Percentiles rank a stretch among this genome's conserved stretches.
Conservation (phyloP, 1,140 invertebrate species). For the Hyles euphorbiae region DNA sequence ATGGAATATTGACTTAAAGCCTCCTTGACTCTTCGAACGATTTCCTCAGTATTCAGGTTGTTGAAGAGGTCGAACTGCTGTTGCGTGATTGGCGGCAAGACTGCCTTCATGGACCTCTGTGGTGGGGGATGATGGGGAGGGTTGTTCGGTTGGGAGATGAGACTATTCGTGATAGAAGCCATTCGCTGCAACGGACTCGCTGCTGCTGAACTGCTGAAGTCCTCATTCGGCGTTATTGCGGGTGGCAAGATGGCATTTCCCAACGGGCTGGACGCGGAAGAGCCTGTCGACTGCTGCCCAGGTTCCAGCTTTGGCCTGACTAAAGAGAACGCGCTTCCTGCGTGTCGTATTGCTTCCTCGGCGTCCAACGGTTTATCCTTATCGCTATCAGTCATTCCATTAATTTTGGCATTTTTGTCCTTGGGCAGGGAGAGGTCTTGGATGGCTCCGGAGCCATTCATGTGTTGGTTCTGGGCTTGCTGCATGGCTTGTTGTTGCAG, state of each 20-base stretch:
- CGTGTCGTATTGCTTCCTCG: constrained; percentile 85
- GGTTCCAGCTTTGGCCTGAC: constrained; percentile 88
- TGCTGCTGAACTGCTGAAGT: constrained; percentile 85
- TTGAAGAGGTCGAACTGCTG: constrained; percentile 99
- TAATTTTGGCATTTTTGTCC: constrained; percentile 83
- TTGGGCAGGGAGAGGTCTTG: constrained; percentile 92
- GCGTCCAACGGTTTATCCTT: constrained; percentile 78
- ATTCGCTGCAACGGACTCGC: constrained; percentile 96
- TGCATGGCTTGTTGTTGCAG: constrained; percentile 85
- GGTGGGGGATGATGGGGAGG: constrained; percentile 87
- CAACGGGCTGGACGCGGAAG: constrained; percentile 84
- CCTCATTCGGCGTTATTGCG: constrained; percentile 84
- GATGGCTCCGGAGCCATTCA: constrained; percentile 81
- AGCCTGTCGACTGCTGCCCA: constrained; percentile 79
- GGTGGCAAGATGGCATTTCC: constrained; percentile 89
- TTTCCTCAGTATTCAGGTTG: constrained; percentile 98
- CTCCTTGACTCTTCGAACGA: constrained; percentile 98
- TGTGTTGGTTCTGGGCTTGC: constrained; percentile 76
- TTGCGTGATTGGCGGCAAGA: constrained; percentile 97
- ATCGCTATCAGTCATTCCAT: constrained; percentile 80
- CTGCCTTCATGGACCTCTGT: constrained; percentile 94
- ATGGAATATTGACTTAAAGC: constrained; percentile 98
- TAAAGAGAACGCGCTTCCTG: constrained; percentile 89
- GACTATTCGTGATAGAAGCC: constrained; percentile 97
- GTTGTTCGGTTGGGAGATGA: constrained; percentile 93